Evolutionary conservation across 1,140 invertebrate genomes (phyloP).

Genomic region (Grapholita molesta): DNA sequence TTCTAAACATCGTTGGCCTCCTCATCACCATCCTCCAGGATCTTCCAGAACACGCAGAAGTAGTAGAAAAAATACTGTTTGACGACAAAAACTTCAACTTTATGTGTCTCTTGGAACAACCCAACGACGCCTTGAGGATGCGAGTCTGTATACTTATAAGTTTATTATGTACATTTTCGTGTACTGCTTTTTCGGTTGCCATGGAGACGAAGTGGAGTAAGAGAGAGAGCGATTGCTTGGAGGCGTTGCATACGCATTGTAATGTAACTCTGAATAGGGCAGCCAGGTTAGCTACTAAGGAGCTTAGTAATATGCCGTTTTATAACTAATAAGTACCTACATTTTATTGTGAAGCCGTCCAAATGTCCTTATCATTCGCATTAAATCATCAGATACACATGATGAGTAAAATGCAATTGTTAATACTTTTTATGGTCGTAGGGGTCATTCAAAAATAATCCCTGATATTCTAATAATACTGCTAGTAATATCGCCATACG

Average conservation of each 20-base stretch:
- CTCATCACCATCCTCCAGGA: conserved; percentile 86
- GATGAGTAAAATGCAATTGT: too few relatives aligned
- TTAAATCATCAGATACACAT: too few relatives aligned
- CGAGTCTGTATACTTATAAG: conserved; percentile 83
- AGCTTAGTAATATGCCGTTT: conserved; percentile 73
- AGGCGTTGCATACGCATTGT: conserved; percentile 65
- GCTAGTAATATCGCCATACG: too few relatives aligned
- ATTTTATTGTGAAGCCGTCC: too few relatives aligned
- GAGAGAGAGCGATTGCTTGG: conserved; percentile 60
- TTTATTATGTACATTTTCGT: conserved; percentile 82
- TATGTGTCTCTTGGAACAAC: conserved; percentile 80
- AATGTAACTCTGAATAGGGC: conserved; percentile 69
- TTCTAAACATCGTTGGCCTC: conserved; percentile 84
- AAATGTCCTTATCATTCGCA: too few relatives aligned
- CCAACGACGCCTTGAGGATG: conserved; percentile 79
- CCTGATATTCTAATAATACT: too few relatives aligned
- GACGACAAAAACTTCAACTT: conserved; percentile 78
- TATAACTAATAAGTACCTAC: conserved; percentile 55
- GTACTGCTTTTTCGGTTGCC: conserved; percentile 81
- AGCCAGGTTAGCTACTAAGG: conserved; percentile 66
- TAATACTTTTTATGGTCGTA: too few relatives aligned
- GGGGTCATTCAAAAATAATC: too few relatives aligned
- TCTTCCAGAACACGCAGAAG: conserved; percentile 85
- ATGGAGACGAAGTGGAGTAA: conserved; percentile 79
- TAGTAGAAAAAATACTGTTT: conserved; percentile 85